Evolutionary conservation across 2,797 vertebrate species (phyloP), one percentile per base, ranked within the genome.

Genomic region (Macrochelys suwanniensis): DNA sequence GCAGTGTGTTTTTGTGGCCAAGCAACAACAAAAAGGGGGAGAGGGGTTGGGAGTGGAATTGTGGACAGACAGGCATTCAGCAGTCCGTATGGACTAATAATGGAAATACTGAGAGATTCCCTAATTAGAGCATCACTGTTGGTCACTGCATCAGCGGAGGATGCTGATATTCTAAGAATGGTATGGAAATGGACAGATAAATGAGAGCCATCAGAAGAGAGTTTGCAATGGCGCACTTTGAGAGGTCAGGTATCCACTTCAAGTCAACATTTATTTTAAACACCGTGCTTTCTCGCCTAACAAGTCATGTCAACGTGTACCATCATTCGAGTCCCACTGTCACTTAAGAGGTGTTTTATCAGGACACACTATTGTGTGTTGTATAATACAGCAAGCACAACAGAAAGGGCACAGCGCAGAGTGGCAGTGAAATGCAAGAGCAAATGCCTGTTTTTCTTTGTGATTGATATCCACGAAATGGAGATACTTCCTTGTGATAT

Each of bases 231-330:
- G 71, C 28, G 42, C 13, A 9, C 89, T 89, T 16, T 83, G 88
- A 47, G 2, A 76, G 77, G 50, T 79, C 84, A 17, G 1, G 10
- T 82, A 47, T 33, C 26, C 42, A 59, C 65, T 84, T 84, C 91
- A 87, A 65, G 56, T 31, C 2, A 76, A 76, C 56, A 7, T 84
- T 92, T 92, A 51, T 90, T 95, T 85, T 88, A 31, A 94, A 84
- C 3, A 2, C 37, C 4, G 51, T 86, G 17, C 54, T 92, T 93
- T 94, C 86, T 92, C 68, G 86, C 84, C 65, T 76, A 82, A 54
- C 31, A 56, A 77, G 80, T 42, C 80, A 81, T 56, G 2, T 11
- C n/a, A 47, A 82, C 74, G 2, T 94, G 87, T 57, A 80, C 82
- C 80, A 4, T 61, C 88, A 6, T 74, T 89, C 11, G 5, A 37